Base-by-base conservation (phyloP, 2,888 invertebrate genomes). In the Polia nebulosa region DNA sequence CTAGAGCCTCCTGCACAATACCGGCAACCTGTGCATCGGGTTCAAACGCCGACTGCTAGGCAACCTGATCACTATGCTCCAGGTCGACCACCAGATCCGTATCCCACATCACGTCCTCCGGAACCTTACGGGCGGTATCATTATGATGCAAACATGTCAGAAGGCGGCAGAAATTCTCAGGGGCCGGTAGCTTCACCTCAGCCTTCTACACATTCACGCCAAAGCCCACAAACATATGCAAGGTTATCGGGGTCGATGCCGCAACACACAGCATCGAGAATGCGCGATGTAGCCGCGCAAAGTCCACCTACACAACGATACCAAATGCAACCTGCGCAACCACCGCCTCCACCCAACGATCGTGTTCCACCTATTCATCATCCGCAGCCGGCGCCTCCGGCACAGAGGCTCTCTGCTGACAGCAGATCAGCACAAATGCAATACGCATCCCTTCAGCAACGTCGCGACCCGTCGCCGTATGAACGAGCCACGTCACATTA, bases 351-450 rank as follows among this genome's bases (percentile, higher is more conserved):
- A 39, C 94, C 92, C 63, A 95, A 95, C 69, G 95, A 95, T 82
- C 92, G 95, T 8, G 95, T 95, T 65, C 95, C 95, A 63, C 95
- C 95, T 27, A 95, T 95, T 84, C 94, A 95, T 79, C 95, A 95
- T 80, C 95, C 95, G 47, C 92, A 91, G 74, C 74, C 88, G 44
- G 83, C 86, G 13, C 86, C 89, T 45, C 75, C 90, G n/a, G 72
- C 87, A n/a, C 94, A 92, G 75, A 90, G 92, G 57, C 85, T 90
- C 20, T 68, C 87, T 34, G 58, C 89, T 17, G 95, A 94, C 62
- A 88, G 87, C 67, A 90, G 94, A 20, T 81, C 92, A 13, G 70
- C 90, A 25, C 93, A 91, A 69, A 84, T 89, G 20, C 78, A 78
- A 76, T 95, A 94, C 74, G 80, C 91, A 65, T 81, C 91, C 15